A percentile compares a stretch with the other conserved stretches of the same genome.
phyloP scores from a whole-genome alignment of 35 echinoderm and acorn worm species.

The Ophioderma brevispina region DNA sequence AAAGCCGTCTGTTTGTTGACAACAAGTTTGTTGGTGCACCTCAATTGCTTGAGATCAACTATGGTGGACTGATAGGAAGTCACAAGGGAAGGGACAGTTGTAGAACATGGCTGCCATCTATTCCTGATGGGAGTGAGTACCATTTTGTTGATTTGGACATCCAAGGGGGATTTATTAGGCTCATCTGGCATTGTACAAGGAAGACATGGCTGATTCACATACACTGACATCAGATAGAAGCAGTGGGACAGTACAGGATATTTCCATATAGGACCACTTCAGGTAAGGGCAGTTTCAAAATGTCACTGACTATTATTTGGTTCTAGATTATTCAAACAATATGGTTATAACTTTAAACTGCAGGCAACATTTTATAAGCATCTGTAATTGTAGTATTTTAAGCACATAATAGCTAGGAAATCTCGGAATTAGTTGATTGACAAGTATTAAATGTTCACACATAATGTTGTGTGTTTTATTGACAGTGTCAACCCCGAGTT shows the following conservation, averaged over 20 bases:
- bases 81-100: conserved; percentile 44
- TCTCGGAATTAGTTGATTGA: too few species aligned
- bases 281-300: conserved; percentile 60
- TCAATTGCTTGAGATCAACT: conserved; percentile 1
- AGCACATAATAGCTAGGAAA: too few species aligned
- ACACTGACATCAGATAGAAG: conserved; percentile 26
- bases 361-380: too few species aligned
- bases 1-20: conserved; percentile 45
- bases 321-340: too few species aligned
- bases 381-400: too few species aligned
- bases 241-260: conserved; percentile 65
- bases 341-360: too few species aligned
- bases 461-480: not conserved
- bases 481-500: too few species aligned
- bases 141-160: conserved; percentile 52
- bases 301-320: not conserved
- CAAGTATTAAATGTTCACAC: not conserved
- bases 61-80: conserved; percentile 31
- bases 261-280: conserved; percentile 82
- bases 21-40: conserved; percentile 40
- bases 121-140: conserved; percentile 15
- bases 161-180: conserved; percentile 43
- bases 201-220: conserved; percentile 19
- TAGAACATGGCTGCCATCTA: conserved; percentile 70
- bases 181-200: conserved; percentile 65